Evolutionary conservation across 2,797 vertebrate genomes (phyloP), one percentile per base, ranked within the genome.

Genomic region (Manis pentadactyla): DNA sequence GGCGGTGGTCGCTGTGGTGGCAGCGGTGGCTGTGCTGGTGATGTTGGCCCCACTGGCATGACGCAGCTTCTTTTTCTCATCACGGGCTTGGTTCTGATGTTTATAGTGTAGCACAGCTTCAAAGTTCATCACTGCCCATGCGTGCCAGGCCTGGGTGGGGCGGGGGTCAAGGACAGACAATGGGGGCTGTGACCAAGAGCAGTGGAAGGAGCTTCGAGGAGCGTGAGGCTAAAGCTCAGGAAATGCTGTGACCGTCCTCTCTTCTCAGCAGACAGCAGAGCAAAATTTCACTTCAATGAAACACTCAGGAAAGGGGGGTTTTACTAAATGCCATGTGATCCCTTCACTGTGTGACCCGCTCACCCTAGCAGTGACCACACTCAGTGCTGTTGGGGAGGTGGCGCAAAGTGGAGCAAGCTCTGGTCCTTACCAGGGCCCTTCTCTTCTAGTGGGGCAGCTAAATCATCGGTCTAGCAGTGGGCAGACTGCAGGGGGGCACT

Each of bases 51-150:
- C 99, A 0, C 99, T 99, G 51, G 99, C 96, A 0, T 99, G 99
- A 0, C 99, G 99, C 5, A 99, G 98, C 69, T 99, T 99, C 98
- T 99, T 99, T 98, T 99, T 99, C 95, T 99, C 99, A 0, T 99
- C 99, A 0, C 99, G 99, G 68, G 99, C 99, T 94, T 99, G 99
- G 98, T 99, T 99, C 97, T 99, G 99, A 91, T 99, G 99, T 95
- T 99, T 99, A 98, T 99, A 99, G 98, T 99, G 99, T 29, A 99
- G 99, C 93, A 99, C 99, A 0, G 99, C 99, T 96, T 99, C 99
- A 8, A 99, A 99, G 98, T 99, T 99, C 99, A 99, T 99, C 97
- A 99, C 99, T 0, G 99, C 99, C 99, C 99, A 99, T 0, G 99
- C 99, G 0, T 99, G 99, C 99, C 99, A 99, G 82, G 99, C 99